These are phyloP conservation scores for Cirrhinus molitorella DNA, from an alignment of 2,797 vertebrate genomes.

Conservation along the genomic window DNA sequence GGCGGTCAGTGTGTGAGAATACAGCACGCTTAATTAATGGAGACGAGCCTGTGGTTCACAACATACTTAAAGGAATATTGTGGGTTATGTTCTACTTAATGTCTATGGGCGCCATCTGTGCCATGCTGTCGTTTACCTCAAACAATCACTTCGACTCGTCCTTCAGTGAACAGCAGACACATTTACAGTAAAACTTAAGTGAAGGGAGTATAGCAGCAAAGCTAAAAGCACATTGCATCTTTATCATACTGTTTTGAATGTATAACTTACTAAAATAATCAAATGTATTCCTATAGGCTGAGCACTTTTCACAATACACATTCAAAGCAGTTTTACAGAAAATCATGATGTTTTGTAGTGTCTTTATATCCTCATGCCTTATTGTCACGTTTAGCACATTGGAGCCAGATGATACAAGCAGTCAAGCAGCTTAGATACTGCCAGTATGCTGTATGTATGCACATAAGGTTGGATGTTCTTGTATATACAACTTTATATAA, in stretches of 20 bases:
- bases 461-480: not conserved
- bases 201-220: not conserved
- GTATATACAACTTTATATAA: not conserved
- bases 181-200: not conserved
- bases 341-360: not conserved
- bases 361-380: not conserved
- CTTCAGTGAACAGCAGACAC: not conserved
- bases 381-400: not conserved
- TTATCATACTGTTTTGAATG: not conserved
- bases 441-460: not conserved
- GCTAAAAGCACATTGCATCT: not conserved
- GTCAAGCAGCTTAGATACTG: not conserved
- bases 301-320: not conserved
- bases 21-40: conserved; percentile 27
- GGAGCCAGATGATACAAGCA: not conserved
- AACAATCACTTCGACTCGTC: not conserved
- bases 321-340: not conserved
- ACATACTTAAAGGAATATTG: conserved; percentile 35
- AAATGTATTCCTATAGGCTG: not conserved
- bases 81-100: not conserved
- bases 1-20: conserved; percentile 48
- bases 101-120: not conserved
- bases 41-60: conserved; percentile 5
- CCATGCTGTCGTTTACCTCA: not conserved
- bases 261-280: not conserved